Conservation (phyloP, 2,113 vertebrate species). For the Megaceryle maxima region DNA sequence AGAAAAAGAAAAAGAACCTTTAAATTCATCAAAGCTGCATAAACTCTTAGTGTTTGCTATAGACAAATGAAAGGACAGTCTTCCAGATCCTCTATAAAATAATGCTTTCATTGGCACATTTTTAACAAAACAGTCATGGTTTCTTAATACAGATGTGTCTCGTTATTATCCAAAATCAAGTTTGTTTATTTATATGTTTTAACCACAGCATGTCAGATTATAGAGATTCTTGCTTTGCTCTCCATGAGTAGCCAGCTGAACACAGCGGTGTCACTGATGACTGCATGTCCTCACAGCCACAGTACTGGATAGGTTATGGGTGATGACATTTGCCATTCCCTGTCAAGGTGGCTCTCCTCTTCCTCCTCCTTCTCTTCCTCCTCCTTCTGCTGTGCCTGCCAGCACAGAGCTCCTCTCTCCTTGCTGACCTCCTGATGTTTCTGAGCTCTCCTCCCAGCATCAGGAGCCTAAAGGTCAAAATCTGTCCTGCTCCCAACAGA, state of each 20-base stretch:
- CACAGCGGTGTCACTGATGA: accelerated
- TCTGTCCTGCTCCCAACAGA: background rate
- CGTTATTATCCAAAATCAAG: background rate
- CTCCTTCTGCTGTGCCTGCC: background rate
- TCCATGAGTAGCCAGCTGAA: background rate
- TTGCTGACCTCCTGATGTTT: background rate
- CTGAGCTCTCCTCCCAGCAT: background rate
- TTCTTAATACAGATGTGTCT: background rate
- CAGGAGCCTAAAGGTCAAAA: background rate
- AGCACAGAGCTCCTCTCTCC: background rate
- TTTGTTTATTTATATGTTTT: background rate
- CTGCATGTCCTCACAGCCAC: background rate
- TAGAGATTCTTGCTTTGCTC: background rate
- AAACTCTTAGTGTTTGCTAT: background rate
- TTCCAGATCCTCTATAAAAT: background rate
- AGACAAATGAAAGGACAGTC: background rate
- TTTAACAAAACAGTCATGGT: background rate
- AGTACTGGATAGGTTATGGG: background rate
- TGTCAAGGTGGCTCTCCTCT: background rate
- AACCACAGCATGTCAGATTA: background rate
- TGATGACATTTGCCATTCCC: background rate
- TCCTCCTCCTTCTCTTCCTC: background rate
- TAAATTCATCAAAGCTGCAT: background rate
- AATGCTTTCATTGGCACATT: background rate
- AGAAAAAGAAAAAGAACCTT: background rate